Percentiles rank a stretch among this genome's conserved stretches.
phyloP scores from a whole-genome alignment of 2,113 vertebrate genomes.

The Platysteira castanea region DNA sequence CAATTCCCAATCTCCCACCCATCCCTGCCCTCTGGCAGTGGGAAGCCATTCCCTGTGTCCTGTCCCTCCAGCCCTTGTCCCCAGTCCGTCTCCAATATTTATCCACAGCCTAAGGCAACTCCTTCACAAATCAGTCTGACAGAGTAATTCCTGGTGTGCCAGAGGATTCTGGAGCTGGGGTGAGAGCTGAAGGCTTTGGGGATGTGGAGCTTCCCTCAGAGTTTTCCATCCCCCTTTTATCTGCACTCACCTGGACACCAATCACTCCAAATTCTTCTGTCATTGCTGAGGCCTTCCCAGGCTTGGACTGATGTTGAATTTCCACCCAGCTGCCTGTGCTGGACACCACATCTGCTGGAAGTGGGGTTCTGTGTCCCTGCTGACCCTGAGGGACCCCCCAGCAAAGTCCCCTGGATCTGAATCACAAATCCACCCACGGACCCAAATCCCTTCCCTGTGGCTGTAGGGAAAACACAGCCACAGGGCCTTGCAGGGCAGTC shows the following conservation, averaged over 20 bases:
- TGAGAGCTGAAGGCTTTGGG: neutral
- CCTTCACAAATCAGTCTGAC: too few species aligned
- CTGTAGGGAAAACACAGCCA: neutral
- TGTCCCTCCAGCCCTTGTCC: too few species aligned
- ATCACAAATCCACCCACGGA: fast-evolving
- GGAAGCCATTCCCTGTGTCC: too few species aligned
- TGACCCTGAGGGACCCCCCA: neutral
- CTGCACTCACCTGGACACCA: neutral
- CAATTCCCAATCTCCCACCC: too few species aligned
- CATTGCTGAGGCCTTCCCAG: neutral
- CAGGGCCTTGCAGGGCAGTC: neutral
- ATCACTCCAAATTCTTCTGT: neutral
- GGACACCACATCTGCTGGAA: neutral
- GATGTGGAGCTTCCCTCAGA: too few species aligned
- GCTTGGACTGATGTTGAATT: fast-evolving
- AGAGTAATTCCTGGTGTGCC: too few species aligned
- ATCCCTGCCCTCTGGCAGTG: too few species aligned
- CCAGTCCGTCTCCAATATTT: too few species aligned
- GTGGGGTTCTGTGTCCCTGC: fast-evolving
- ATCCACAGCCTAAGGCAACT: too few species aligned
- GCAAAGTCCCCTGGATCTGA: neutral
- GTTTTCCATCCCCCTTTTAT: neutral
- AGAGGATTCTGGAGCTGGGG: neutral
- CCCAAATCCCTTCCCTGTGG: neutral
- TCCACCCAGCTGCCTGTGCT: neutral